Conservation (phyloP, 2,113 vertebrate species). For the Calyptomena viridis region DNA sequence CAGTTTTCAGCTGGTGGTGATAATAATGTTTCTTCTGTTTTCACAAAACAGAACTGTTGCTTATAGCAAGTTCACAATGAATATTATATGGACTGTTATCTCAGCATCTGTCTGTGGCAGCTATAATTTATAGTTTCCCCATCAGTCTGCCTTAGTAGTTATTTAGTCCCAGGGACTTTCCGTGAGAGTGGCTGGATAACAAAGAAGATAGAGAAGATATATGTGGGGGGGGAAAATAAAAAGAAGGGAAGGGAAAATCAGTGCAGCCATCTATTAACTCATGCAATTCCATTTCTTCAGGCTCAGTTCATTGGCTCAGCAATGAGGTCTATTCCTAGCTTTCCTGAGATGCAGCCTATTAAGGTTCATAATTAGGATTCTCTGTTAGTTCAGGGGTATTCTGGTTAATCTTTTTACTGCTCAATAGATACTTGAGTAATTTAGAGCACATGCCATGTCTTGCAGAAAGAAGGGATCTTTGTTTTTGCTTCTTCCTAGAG, state of each 20-base stretch:
- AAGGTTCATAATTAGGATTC: not conserved
- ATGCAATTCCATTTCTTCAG: not conserved
- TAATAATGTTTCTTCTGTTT: not conserved
- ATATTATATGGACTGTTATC: not conserved
- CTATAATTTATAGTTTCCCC: too few species aligned
- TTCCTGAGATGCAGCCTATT: not conserved
- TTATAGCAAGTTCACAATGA: not conserved
- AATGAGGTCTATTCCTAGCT: not conserved
- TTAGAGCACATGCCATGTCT: not conserved
- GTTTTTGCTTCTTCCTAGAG: not conserved
- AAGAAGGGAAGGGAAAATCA: not conserved
- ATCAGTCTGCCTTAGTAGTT: not conserved
- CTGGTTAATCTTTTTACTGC: not conserved
- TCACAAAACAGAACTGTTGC: not conserved
- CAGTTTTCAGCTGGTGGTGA: not conserved
- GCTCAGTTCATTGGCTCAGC: not conserved
- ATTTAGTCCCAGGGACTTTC: not conserved
- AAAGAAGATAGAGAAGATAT: not conserved
- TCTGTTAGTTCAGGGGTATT: not conserved
- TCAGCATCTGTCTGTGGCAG: not conserved
- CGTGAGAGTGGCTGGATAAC: not conserved
- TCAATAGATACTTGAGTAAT: not conserved
- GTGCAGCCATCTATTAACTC: not conserved
- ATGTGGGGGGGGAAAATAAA: too few species aligned
- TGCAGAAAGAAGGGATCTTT: not conserved